Percentiles rank a stretch among this genome's conserved stretches.
These are phyloP conservation scores for Oscheius myriophilus DNA, from an alignment of 2,888 invertebrate species.

Conservation along the genomic window DNA sequence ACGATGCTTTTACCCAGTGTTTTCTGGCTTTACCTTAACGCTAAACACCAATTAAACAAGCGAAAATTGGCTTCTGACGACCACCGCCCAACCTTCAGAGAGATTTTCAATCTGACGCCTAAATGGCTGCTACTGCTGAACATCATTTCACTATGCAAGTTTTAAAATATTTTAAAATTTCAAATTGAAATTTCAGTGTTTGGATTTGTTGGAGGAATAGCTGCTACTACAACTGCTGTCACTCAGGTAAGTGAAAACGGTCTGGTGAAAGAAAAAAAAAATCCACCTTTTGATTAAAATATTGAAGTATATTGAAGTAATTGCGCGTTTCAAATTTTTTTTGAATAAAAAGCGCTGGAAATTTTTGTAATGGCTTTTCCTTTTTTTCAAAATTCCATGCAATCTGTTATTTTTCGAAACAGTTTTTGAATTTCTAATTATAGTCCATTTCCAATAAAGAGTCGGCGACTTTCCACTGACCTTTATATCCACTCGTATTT, in stretches of 20 bases:
- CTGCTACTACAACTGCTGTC: conserved; percentile 47
- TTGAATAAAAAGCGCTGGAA: too few relatives aligned
- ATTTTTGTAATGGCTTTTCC: too few relatives aligned
- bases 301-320: too few relatives aligned
- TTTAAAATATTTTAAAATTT: neutral
- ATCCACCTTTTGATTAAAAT: too few relatives aligned
- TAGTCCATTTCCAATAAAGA: too few relatives aligned
- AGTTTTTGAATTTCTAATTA: too few relatives aligned
- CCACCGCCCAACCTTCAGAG: neutral
- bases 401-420: too few relatives aligned
- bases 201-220: conserved; percentile 47
- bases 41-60: conserved; percentile 30
- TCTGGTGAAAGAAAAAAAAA: neutral
- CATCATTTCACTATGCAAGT: conserved; percentile 38
- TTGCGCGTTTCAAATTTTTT: too few relatives aligned
- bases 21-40: conserved; percentile 54
- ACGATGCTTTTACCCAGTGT: conserved; percentile 56
- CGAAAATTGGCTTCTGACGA: neutral
- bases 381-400: too few relatives aligned
- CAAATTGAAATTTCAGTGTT: conserved; percentile 33
- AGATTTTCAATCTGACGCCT: conserved; percentile 26
- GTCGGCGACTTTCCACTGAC: too few relatives aligned
- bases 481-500: too few relatives aligned
- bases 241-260: conserved; percentile 10
- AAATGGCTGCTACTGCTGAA: conserved; percentile 38